Base-by-base conservation (phyloP, 1,140 invertebrate genomes). In the Drosophila mojavensis region DNA sequence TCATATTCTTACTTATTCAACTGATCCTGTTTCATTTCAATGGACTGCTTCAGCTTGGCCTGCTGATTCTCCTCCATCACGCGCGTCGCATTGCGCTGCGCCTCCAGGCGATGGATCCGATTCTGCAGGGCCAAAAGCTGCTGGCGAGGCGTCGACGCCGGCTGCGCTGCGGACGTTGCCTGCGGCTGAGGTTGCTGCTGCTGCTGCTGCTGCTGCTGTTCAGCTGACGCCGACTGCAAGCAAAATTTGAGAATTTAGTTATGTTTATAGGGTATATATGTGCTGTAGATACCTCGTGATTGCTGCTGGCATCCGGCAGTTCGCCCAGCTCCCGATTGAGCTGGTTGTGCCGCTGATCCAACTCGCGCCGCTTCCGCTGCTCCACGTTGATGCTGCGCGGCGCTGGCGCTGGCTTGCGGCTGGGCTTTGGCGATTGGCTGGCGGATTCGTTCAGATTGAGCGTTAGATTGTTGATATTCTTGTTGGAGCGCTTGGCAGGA, bases 351-450 rank as follows among this genome's bases (percentile, higher is more conserved):
- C 81, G 73, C 61, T 94, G 93, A 64, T 94, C 94, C 59, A 94
- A 92, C 75, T 94, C 76, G 91, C 93, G 93, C 7, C 93, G 93
- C 60, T 94, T 92, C 45, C 81, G 67, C 47, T 84, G 78, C 68
- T 89, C 80, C 39, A 81, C 63, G 63, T 90, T 82, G 11, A 96
- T 95, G n/a, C 95, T 95, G 5, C 91, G 67, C 0, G 88, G 88
- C 28, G 91, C 91, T 13, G 91, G 90, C 15, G 88, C 88, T 20
- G 91, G 91, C 20, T 91, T 91, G 1, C 89, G 75, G 26, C 54
- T 85, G 1, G 61, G 47, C 45, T 85, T 91, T 0, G 90, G 90
- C 1, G 90, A 90, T 45, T 65, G 64, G 4, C 30, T 68, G 10
- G 47, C 59, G 2, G 60, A 59, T 13, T 77, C 43, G 39, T 77